These are phyloP conservation scores for Pectinophora gossypiella DNA, from an alignment of 1,140 invertebrate species.

Conservation along the genomic window DNA sequence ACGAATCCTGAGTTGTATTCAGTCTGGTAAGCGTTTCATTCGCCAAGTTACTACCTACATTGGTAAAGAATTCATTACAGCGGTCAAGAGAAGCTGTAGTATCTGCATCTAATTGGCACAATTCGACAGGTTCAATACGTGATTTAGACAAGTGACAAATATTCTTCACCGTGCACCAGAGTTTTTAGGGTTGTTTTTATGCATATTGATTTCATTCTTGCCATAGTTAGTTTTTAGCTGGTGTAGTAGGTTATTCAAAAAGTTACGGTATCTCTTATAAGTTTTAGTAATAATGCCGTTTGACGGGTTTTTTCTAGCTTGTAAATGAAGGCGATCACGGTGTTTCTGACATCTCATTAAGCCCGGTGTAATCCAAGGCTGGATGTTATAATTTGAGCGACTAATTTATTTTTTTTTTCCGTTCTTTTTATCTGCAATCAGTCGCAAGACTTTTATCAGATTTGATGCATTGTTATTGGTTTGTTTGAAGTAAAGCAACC, in stretches of 20 bases:
- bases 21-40: neutral
- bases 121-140: neutral
- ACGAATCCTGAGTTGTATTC: neutral
- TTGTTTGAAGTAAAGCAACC: no score
- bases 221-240: neutral
- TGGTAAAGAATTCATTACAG: neutral
- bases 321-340: neutral
- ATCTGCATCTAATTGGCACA: neutral
- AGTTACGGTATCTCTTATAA: neutral
- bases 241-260: neutral
- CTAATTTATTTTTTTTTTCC: slow-evolving; percentile 77
- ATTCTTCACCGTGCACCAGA: neutral
- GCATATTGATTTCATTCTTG: neutral
- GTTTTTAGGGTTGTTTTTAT: neutral
- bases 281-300: neutral
- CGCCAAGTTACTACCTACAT: neutral
- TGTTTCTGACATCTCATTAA: neutral
- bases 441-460: no score
- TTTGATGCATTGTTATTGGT: no score
- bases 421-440: no score
- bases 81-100: neutral
- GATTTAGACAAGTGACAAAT: neutral
- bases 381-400: neutral
- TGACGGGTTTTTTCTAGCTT: neutral
- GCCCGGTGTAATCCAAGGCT: neutral